phyloP scores from a whole-genome alignment of 2,888 invertebrate genomes.

The Lamellibrachia satsuma region DNA sequence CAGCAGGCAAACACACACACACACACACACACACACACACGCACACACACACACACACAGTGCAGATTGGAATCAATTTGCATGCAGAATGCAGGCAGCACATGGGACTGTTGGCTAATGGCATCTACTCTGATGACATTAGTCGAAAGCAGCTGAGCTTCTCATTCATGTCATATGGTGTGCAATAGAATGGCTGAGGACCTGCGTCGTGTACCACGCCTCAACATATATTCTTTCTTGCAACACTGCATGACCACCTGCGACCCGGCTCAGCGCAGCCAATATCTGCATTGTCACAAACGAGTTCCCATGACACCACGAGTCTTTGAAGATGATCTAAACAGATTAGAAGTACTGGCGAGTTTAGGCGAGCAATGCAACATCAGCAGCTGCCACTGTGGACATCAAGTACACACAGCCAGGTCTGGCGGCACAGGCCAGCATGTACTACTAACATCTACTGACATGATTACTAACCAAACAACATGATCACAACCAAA shows the following conservation, averaged over 20 bases:
- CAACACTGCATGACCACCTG: not conserved
- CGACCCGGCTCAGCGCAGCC: not conserved
- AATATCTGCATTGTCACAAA: not conserved
- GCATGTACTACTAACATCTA: not conserved
- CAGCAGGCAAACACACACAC: not conserved
- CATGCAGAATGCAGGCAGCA: not conserved
- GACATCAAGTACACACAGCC: not conserved
- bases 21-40: not conserved
- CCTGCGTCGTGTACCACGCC: not conserved
- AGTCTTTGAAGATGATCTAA: not conserved
- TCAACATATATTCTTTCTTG: not conserved
- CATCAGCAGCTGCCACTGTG: not conserved
- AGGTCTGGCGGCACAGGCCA: too few species aligned
- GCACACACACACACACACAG: not conserved
- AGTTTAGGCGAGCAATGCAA: not conserved
- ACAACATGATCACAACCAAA: too few species aligned
- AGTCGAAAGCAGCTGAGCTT: not conserved
- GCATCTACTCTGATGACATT: slow-evolving; percentile 6
- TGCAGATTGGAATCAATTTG: slow-evolving; percentile 6
- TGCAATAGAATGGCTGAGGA: not conserved
- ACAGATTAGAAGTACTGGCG: not conserved
- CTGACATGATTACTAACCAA: not conserved
- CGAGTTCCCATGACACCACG: not conserved
- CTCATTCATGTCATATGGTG: not conserved
- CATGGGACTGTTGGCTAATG: slow-evolving; percentile 11